Conservation (phyloP, 2,113 vertebrate species). For the Carassius auratus region DNA sequence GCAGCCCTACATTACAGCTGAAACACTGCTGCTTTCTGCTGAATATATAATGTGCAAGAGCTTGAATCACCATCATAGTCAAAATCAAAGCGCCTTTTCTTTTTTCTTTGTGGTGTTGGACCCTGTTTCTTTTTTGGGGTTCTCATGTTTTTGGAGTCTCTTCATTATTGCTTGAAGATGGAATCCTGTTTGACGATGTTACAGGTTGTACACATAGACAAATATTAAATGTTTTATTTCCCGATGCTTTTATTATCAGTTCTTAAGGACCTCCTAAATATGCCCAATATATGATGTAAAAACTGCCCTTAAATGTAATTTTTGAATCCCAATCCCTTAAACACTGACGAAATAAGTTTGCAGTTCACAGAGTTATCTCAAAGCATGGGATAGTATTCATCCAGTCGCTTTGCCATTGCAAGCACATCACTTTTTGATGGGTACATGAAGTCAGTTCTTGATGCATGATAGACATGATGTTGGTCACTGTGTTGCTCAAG, state of each 20-base stretch:
- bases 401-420: slow-evolving; percentile 49
- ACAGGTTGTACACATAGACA: not conserved
- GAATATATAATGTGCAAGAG: slow-evolving; percentile 18
- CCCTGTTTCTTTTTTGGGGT: slow-evolving; percentile 40
- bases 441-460: slow-evolving; percentile 43
- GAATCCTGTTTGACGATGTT: not conserved
- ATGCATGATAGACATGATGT: slow-evolving; percentile 55
- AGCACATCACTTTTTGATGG: slow-evolving; percentile 52
- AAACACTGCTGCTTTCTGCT: slow-evolving; percentile 29
- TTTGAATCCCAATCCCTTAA: slow-evolving; percentile 1
- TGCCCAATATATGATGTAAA: too few species aligned
- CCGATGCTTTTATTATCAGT: too few species aligned
- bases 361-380: slow-evolving; percentile 44
- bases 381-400: slow-evolving; percentile 47
- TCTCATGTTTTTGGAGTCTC: slow-evolving; percentile 34
- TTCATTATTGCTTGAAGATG: slow-evolving; percentile 42
- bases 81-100: slow-evolving; percentile 24
- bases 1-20: slow-evolving; percentile 41
- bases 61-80: slow-evolving; percentile 37
- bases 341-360: slow-evolving; percentile 41
- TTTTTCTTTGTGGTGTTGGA: slow-evolving; percentile 35
- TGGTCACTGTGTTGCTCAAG: slow-evolving; percentile 57
- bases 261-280: not conserved
- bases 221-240: not conserved
- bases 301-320: not conserved